These are phyloP conservation scores for Poecilia latipinna DNA, from an alignment of 2,113 vertebrate genomes.

Conservation along the genomic window DNA sequence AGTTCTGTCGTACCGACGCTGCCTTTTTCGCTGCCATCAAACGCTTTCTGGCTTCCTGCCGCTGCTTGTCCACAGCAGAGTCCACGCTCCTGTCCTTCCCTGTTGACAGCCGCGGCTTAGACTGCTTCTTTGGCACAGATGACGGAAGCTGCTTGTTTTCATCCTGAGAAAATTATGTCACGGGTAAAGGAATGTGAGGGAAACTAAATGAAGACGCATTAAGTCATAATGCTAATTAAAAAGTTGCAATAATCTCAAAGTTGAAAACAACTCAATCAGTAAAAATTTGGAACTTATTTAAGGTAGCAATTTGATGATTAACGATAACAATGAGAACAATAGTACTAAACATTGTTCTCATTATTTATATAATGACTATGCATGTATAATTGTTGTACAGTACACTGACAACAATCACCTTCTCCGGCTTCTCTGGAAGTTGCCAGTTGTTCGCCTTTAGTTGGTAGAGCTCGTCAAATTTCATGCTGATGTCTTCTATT, in stretches of 20 bases:
- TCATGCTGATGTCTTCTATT: slow-evolving; percentile 99
- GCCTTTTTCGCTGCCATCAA: slow-evolving; percentile 96
- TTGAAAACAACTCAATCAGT: background rate
- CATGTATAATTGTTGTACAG: background rate
- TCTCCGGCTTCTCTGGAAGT: slow-evolving; percentile 86
- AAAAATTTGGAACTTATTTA: background rate
- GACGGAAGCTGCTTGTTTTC: slow-evolving; percentile 93
- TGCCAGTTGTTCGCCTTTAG: slow-evolving; percentile 96
- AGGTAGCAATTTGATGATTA: too few relatives aligned
- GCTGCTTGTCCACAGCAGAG: slow-evolving; percentile 90
- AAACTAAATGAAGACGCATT: background rate
- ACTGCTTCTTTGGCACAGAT: slow-evolving; percentile 96
- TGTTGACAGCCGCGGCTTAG: slow-evolving; percentile 86
- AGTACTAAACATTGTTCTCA: too few relatives aligned
- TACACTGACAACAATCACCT: slow-evolving; percentile 75
- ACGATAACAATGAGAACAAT: too few relatives aligned
- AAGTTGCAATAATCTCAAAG: background rate
- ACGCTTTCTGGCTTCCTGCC: slow-evolving; percentile 95
- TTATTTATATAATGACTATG: too few relatives aligned
- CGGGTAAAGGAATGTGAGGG: slow-evolving; percentile 2
- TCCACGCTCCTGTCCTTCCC: slow-evolving; percentile 91
- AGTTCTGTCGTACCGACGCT: slow-evolving; percentile 95
- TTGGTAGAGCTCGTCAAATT: slow-evolving; percentile 98
- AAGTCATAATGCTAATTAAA: background rate
- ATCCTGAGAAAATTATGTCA: slow-evolving; percentile 78